Conservation (phyloP, 2,888 invertebrate genomes). For the Eristalis intricaria region DNA sequence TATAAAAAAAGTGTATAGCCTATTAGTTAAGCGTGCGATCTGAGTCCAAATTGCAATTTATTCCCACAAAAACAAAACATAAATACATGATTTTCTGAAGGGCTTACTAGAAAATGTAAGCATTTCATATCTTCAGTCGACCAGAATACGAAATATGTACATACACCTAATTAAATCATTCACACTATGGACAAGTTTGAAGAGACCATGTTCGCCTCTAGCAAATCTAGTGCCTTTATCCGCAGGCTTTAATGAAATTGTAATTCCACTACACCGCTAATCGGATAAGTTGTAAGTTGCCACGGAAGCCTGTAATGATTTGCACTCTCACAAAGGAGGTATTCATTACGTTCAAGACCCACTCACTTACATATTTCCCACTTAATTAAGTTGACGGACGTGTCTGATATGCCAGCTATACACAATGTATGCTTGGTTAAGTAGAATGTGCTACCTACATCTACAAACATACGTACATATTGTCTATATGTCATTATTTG, state of each 20-base stretch:
- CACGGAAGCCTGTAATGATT: conserved; percentile 14
- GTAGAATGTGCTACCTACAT: background rate
- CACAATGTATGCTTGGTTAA: background rate
- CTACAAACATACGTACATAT: background rate
- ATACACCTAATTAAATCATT: background rate
- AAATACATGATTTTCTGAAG: too few relatives aligned
- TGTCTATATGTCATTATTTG: background rate
- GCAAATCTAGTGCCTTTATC: background rate
- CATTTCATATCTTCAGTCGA: background rate
- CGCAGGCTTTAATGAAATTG: conserved; percentile 23
- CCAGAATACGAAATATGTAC: background rate
- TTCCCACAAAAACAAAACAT: too few relatives aligned
- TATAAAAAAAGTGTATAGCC: too few relatives aligned
- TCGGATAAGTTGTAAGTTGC: conserved; percentile 34
- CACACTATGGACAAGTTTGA: background rate
- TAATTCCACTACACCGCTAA: conserved; percentile 23
- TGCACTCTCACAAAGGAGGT: conserved; percentile 18
- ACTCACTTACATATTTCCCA: conserved; percentile 27
- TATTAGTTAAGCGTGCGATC: too few relatives aligned
- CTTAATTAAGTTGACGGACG: conserved; percentile 38
- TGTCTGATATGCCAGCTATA: background rate
- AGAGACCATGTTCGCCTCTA: background rate
- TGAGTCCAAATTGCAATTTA: too few relatives aligned
- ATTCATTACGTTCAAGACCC: conserved; percentile 36
- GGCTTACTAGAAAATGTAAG: too few relatives aligned